Evolutionary conservation across 2,113 vertebrate species (phyloP).

Genomic region (Neodontobutis hainanensis): DNA sequence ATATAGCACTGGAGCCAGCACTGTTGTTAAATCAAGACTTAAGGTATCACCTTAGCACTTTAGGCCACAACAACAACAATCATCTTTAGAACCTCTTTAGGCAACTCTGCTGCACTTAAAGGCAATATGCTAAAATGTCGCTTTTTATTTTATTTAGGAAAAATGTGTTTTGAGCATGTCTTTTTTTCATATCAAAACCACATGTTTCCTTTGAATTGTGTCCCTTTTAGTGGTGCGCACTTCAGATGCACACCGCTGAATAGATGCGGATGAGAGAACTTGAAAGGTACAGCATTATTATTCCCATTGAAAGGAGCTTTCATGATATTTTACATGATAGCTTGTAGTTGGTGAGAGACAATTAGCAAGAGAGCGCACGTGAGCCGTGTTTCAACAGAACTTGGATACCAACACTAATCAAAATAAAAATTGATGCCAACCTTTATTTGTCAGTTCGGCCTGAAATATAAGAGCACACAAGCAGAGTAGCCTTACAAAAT

Average conservation of each 20-base stretch:
- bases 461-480: conserved; percentile 24
- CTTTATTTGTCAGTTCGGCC: conserved; percentile 27
- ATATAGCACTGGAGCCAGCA: conserved; percentile 10
- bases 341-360: conserved; percentile 26
- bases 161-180: not conserved
- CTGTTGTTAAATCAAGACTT: conserved; percentile 24
- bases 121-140: not conserved
- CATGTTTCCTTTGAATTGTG: conserved; percentile 19
- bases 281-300: conserved; percentile 51
- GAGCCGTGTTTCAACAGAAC: conserved; percentile 31
- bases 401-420: conserved; percentile 36
- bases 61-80: conserved; percentile 16
- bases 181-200: conserved; percentile 20
- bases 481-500: conserved; percentile 21
- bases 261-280: conserved; percentile 47
- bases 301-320: conserved; percentile 45
- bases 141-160: not conserved
- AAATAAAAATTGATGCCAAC: conserved; percentile 32
- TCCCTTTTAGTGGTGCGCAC: conserved; percentile 22
- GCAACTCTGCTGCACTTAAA: not conserved
- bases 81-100: conserved; percentile 1
- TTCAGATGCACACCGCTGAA: conserved; percentile 28
- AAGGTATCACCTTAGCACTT: conserved; percentile 9
- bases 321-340: conserved; percentile 43
- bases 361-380: conserved; percentile 50